These are phyloP conservation scores for Meandrina meandrites DNA, from an alignment of 92 coral and sea anemone genomes.

Conservation along the genomic window DNA sequence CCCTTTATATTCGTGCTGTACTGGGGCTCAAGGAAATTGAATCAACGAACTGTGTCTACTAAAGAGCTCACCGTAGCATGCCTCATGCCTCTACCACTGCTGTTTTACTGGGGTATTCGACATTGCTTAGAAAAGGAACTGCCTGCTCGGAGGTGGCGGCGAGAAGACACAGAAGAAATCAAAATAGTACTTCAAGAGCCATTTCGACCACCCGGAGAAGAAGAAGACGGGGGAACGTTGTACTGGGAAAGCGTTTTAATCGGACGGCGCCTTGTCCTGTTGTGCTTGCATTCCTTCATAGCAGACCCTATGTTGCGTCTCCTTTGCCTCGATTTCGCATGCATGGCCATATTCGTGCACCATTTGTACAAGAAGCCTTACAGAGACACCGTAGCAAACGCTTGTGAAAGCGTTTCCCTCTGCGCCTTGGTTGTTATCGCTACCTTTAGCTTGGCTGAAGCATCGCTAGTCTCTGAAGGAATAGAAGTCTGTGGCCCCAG, in stretches of 20 bases:
- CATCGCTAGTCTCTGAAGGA: conserved; percentile 36
- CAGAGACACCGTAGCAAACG: conserved; percentile 41
- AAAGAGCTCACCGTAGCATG: conserved; percentile 25
- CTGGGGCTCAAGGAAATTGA: conserved; percentile 39
- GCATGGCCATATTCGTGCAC: conserved; percentile 48
- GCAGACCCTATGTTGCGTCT: conserved; percentile 50
- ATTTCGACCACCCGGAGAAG: conserved; percentile 37
- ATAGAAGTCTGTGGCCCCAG: conserved; percentile 36
- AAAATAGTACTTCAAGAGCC: conserved; percentile 43
- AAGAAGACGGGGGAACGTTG: conserved; percentile 31
- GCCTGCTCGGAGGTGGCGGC: not conserved
- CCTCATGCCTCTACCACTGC: conserved; percentile 29
- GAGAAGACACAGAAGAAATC: not conserved
- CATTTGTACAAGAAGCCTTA: conserved; percentile 21
- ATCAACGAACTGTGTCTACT: conserved; percentile 20
- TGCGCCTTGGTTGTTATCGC: not conserved
- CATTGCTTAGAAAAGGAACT: not conserved
- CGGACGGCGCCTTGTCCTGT: conserved; percentile 43
- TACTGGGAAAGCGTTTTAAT: conserved; percentile 65
- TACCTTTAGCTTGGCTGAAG: conserved; percentile 39
- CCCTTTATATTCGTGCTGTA: conserved; percentile 49
- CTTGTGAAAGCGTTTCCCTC: conserved; percentile 43
- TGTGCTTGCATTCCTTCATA: conserved; percentile 33
- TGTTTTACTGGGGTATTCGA: conserved; percentile 16
- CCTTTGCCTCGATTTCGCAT: conserved; percentile 14